These are phyloP conservation scores for Steinernema hermaphroditum DNA, from an alignment of 2,888 invertebrate species.

Conservation along the genomic window DNA sequence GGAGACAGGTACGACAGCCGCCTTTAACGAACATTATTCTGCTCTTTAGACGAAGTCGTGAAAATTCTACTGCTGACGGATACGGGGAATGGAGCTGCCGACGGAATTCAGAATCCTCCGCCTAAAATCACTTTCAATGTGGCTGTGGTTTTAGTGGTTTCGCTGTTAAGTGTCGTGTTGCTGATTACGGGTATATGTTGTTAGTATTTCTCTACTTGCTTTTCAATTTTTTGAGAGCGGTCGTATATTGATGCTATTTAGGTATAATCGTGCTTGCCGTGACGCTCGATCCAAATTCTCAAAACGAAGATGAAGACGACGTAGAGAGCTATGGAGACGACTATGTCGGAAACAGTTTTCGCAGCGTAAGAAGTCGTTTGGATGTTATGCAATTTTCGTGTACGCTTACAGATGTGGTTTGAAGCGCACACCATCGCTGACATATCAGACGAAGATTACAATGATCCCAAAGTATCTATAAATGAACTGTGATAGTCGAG, in stretches of 20 bases:
- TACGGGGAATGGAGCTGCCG: conserved; percentile 36
- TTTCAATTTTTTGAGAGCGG: neutral
- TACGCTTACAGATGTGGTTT: conserved; percentile 1
- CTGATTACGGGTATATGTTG: conserved; percentile 52
- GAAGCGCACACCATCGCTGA: conserved; percentile 2
- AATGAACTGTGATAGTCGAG: conserved; percentile 30
- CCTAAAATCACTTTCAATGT: conserved; percentile 45
- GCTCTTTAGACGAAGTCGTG: conserved; percentile 40
- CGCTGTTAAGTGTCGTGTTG: conserved; percentile 45
- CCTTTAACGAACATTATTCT: neutral
- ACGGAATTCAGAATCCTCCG: conserved; percentile 31
- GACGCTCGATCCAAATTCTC: conserved; percentile 33
- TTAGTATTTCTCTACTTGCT: conserved; percentile 38
- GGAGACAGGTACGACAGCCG: conserved; percentile 9
- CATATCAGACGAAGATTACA: conserved; percentile 3
- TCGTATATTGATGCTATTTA: neutral
- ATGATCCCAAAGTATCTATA: conserved; percentile 13
- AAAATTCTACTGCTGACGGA: conserved; percentile 39
- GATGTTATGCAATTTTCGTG: neutral
- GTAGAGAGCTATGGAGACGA: conserved; percentile 1
- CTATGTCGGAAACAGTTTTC: conserved; percentile 2
- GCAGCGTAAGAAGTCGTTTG: neutral
- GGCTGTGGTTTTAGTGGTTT: conserved; percentile 46
- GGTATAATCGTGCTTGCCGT: conserved; percentile 37
- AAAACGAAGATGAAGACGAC: conserved; percentile 2